Evolutionary conservation across 2,888 invertebrate species (phyloP), one percentile per base, ranked within the genome.

Genomic region (Brachynemurus nebulosus): DNA sequence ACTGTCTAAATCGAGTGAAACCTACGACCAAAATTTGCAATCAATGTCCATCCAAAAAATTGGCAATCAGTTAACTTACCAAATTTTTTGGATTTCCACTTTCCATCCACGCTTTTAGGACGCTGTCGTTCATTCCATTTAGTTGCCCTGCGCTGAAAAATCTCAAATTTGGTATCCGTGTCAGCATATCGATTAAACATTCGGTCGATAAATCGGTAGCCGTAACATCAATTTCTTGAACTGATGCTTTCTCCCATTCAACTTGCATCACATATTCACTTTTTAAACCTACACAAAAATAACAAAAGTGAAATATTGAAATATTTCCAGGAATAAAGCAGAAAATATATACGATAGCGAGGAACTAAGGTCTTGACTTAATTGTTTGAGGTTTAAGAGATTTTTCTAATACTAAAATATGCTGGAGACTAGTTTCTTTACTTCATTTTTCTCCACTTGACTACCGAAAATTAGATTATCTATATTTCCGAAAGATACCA

Each of bases 111-210:
- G 88, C 80, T 59, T 92, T 91, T 18, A 98, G 62, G 6, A 97
- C 97, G 35, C 82, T 74, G 62, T 98, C 98, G 52, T 89, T 96
- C 59, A 99, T 95, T 14, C 96, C 95, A 62, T 99, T 98, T 51
- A 93, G 80, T 69, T 97, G 95, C 0, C 96, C 97, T 0, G 96
- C 95, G 51, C 90, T 88, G 7, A 99, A 69, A 68, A 91, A 95
- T 53, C 86, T 74, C 20, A 96, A 68, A 45, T 78, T 80, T 1
- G 86, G 91, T 51, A 93, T 80, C 52, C 95, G 71, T 0, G 84
- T 80, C 12, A 99, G 69, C 76, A 98, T 83, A 62, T 93, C 91
- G 47, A 88, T 83, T 34, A 99, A 73, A 51, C 93, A 90, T 59
- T 97, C 96, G 0, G 91, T 80, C 2, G 88, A 86, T 46, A 99